Evolutionary conservation across 1,140 invertebrate species (phyloP).

Genomic region (Manduca sexta): DNA sequence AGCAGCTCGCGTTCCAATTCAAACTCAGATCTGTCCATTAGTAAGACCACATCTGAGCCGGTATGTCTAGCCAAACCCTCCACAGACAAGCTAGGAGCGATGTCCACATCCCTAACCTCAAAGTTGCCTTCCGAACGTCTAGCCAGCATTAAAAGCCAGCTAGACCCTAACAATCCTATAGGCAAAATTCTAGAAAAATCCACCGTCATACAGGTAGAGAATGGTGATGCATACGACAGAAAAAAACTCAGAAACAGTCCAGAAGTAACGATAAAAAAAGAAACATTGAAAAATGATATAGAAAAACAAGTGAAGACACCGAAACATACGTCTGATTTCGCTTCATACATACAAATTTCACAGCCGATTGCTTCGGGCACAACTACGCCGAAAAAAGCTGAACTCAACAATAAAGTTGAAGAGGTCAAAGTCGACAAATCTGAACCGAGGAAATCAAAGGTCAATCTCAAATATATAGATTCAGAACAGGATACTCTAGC

Average conservation of each 20-base stretch:
- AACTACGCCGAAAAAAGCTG: conserved; percentile 31
- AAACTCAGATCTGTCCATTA: conserved; percentile 62
- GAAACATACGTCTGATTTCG: conserved; percentile 73
- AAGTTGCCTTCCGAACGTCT: conserved; percentile 54
- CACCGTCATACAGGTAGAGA: conserved; percentile 65
- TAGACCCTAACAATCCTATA: conserved; percentile 69
- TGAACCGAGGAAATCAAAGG: conserved; percentile 29
- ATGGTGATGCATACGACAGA: conserved; percentile 52
- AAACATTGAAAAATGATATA: conserved; percentile 60
- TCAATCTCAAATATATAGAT: conserved; percentile 54
- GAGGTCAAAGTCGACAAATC: conserved; percentile 21
- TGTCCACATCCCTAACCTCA: conserved; percentile 49
- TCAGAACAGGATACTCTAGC: conserved; percentile 43
- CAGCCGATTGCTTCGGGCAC: conserved; percentile 52
- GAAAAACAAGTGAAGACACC: conserved; percentile 61
- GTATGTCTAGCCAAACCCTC: conserved; percentile 50
- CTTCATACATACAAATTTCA: conserved; percentile 75
- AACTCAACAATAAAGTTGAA: conserved; percentile 24
- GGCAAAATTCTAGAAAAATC: conserved; percentile 71
- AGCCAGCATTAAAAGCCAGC: conserved; percentile 61
- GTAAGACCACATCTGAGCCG: conserved; percentile 64
- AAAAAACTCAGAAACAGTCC: conserved; percentile 31
- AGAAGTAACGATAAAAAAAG: conserved; percentile 37
- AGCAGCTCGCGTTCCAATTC: conserved; percentile 54
- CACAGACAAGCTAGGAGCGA: conserved; percentile 42